phyloP scores from a whole-genome alignment of 2,888 invertebrate genomes.

The Troides helena region DNA sequence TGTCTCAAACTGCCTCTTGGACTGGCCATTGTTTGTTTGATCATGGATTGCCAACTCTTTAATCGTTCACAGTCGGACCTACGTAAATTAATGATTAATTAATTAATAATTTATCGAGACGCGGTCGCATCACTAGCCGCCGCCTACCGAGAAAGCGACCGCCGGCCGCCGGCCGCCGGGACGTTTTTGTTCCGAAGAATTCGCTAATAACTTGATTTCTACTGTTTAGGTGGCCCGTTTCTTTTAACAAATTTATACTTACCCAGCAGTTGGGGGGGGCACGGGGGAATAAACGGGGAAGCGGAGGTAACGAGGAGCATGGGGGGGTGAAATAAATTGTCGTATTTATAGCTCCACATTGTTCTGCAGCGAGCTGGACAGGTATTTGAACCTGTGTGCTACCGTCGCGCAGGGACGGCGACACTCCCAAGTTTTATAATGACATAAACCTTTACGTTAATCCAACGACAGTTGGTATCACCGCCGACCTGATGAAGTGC shows the following conservation, averaged over 20 bases:
- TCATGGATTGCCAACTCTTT: too few species aligned
- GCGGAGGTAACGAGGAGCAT: too few species aligned
- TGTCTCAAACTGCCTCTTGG: too few species aligned
- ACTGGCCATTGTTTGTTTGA: too few species aligned
- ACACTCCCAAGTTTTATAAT: too few species aligned
- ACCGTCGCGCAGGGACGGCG: constrained; percentile 8
- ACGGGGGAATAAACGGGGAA: constrained; percentile 6
- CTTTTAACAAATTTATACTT: constrained; percentile 33
- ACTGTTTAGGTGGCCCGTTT: constrained; percentile 45
- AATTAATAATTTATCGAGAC: constrained; percentile 36
- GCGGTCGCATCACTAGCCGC: constrained; percentile 41
- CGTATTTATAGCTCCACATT: constrained; percentile 30
- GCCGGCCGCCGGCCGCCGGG: constrained; percentile 59
- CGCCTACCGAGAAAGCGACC: constrained; percentile 62
- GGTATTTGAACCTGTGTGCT: constrained; percentile 13
- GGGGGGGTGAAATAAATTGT: constrained; percentile 24
- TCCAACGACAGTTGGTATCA: too few species aligned
- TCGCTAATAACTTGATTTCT: constrained; percentile 72
- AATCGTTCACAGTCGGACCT: too few species aligned
- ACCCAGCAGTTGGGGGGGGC: constrained; percentile 12
- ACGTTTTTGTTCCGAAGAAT: constrained; percentile 58
- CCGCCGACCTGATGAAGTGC: too few species aligned
- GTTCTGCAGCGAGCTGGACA: constrained; percentile 13
- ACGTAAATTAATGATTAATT: too few species aligned
- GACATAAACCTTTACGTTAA: too few species aligned